Evolutionary conservation across 2,797 vertebrate genomes (phyloP), one percentile per base, ranked within the genome.

Genomic region (Vireo griseus): DNA sequence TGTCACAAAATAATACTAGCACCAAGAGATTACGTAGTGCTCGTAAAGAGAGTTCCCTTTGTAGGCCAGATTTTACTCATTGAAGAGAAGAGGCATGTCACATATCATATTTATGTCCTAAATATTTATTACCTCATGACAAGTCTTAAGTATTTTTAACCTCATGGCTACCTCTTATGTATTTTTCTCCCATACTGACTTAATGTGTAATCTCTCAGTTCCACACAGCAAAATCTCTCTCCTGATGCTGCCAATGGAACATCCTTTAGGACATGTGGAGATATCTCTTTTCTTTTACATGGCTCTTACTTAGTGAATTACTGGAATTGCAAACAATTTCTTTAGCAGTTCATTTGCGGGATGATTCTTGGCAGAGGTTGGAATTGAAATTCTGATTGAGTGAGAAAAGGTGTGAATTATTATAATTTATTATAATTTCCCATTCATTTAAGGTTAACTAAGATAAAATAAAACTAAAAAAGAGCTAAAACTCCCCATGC

Each of bases 131-230:
- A 42, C 42, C 6, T 3, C 5, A 2, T 42, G 12, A 9, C 2
- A 72, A 52, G 37, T 29, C 25, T 5, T 33, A 48, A 40, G 25
- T 59, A 39, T 35, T n/a, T 75, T 25, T 40, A 61, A 40, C 24
- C 6, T 3, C 8, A 4, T 39, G 17, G 8, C 39, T 72, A 19
- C 5, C 11, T 75, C 4, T 28, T 55, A 33, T 0, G 0, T 33
- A 48, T 44, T 33, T 66, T 8, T 10, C 5, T 76, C 26, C 45
- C 11, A 45, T 72, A 13, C 10, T 59, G 92, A 29, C 25, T 82
- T 57, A 86, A 51, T 15, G 3, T 47, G 11, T 61, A 28, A 26
- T 63, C 16, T 54, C 24, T 42, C 22, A 48, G 29, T 63, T 80
- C 13, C 20, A 45, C 17, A 13, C 10, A 54, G 6, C 3, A 33